Evolutionary conservation across 2,888 invertebrate species (phyloP).

Genomic region (Mythimna albipuncta): DNA sequence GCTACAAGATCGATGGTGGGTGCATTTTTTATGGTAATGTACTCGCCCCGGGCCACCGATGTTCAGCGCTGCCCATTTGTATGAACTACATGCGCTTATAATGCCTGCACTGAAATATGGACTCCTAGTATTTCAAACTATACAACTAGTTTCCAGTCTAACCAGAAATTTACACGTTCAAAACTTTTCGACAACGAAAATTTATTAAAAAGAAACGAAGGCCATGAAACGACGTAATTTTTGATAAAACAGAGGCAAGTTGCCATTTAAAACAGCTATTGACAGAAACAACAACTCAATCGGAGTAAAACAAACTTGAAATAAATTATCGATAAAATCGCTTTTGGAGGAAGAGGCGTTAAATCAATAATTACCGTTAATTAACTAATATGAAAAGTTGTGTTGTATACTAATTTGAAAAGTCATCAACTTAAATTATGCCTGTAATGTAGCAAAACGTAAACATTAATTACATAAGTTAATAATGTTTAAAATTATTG

Average conservation of each 20-base stretch:
- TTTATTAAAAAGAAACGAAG: neutral
- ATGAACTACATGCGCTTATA: constrained; percentile 36
- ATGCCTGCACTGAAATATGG: constrained; percentile 30
- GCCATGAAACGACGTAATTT: neutral
- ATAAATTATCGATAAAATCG: neutral
- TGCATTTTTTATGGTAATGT: constrained; percentile 68
- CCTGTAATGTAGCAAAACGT: neutral
- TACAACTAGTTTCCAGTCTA: neutral
- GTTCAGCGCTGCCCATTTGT: constrained; percentile 42
- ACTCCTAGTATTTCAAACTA: constrained; percentile 28
- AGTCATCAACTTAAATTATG: neutral
- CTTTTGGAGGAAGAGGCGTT: neutral
- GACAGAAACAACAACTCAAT: neutral
- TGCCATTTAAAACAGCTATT: neutral
- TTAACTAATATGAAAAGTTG: neutral
- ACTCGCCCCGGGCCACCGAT: constrained; percentile 46
- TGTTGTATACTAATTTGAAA: neutral
- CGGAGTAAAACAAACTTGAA: neutral
- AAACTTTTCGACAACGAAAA: neutral
- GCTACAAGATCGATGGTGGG: constrained; percentile 57
- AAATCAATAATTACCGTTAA: neutral
- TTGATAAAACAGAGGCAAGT: neutral
- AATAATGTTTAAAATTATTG: constrained; percentile 11
- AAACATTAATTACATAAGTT: neutral
- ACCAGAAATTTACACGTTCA: neutral